Conservation (phyloP, 2,888 invertebrate species). For the Meta bourneti region DNA sequence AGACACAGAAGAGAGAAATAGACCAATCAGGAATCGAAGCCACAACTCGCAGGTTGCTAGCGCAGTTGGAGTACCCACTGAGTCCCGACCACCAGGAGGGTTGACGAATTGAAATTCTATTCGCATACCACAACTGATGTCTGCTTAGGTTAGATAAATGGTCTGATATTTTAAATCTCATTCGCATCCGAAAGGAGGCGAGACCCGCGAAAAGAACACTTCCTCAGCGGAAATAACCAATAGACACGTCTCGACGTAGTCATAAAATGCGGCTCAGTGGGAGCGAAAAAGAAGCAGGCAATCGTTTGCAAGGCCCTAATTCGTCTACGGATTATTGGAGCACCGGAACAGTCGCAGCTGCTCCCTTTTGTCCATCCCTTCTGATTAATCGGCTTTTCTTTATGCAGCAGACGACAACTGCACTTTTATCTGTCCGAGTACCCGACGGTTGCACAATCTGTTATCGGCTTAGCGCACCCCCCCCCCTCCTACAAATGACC, state of each 20-base stretch:
- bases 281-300: neutral
- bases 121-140: too few relatives aligned
- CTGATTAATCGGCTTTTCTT: conserved; percentile 1
- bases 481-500: too few relatives aligned
- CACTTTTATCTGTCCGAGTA: neutral
- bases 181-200: too few relatives aligned
- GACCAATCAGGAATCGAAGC: too few relatives aligned
- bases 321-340: neutral
- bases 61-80: too few relatives aligned
- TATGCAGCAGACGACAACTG: neutral
- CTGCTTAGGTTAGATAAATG: too few relatives aligned
- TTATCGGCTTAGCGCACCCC: neutral
- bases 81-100: too few relatives aligned
- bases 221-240: neutral
- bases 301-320: neutral
- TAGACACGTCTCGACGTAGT: neutral
- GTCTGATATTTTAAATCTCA: too few relatives aligned
- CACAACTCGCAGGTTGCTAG: too few relatives aligned
- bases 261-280: neutral
- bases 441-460: neutral
- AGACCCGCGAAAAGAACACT: too few relatives aligned
- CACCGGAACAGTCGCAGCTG: neutral
- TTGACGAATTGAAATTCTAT: too few relatives aligned
- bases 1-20: too few relatives aligned
- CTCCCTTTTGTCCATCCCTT: neutral